phyloP scores from a whole-genome alignment of 2,888 invertebrate species.

The Pheosia gnoma region DNA sequence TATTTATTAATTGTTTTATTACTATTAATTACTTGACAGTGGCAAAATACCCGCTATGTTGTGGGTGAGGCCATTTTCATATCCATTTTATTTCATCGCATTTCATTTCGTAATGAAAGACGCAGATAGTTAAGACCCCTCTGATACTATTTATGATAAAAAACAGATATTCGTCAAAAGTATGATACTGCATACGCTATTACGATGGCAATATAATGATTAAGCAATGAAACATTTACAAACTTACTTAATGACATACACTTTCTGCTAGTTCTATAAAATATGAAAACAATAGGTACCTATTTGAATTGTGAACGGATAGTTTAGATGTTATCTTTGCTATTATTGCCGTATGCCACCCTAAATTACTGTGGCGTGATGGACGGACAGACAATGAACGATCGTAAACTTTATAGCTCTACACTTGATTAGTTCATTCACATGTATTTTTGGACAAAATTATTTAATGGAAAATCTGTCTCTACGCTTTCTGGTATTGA shows the following conservation, averaged over 20 bases:
- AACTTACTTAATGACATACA: constrained; percentile 18
- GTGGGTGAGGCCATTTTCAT: too few species aligned
- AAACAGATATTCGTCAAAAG: too few species aligned
- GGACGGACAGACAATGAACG: constrained; percentile 35
- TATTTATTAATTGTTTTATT: too few species aligned
- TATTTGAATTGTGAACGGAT: constrained; percentile 25
- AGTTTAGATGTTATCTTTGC: constrained; percentile 49
- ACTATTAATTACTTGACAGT: too few species aligned
- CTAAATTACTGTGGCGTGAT: constrained; percentile 40
- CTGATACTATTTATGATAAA: too few species aligned
- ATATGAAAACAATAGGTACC: constrained; percentile 21
- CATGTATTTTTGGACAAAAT: constrained; percentile 4
- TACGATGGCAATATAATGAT: too few species aligned
- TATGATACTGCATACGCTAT: too few species aligned
- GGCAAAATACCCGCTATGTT: too few species aligned
- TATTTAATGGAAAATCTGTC: neutral
- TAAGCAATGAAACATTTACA: neutral
- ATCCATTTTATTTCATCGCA: too few species aligned
- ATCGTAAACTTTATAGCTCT: constrained; percentile 33
- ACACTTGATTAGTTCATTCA: constrained; percentile 27
- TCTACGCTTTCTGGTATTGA: neutral
- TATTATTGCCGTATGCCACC: constrained; percentile 41
- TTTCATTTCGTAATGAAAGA: too few species aligned
- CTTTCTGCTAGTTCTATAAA: constrained; percentile 24
- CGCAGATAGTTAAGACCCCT: too few species aligned